Evolutionary conservation across 2,888 invertebrate species (phyloP), one percentile per base, ranked within the genome.

Genomic region (Elysia crispata): DNA sequence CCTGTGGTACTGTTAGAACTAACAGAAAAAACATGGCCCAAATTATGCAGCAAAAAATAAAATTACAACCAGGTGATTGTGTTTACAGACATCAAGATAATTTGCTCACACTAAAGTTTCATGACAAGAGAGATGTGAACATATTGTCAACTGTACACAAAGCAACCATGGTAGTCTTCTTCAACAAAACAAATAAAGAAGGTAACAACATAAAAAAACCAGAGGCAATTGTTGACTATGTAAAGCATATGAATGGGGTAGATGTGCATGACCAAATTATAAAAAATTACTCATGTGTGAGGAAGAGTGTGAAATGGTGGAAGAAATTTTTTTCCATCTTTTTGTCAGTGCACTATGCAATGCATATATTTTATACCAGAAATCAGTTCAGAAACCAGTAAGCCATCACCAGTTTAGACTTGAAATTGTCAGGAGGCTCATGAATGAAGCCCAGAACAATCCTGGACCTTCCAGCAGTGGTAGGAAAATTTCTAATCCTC

Each of bases 271-370:
- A 75, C 33, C 31, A 75, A 28, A 60, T 62, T 15, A 30, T 75
- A 13, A 31, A 62, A 25, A 62, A 64, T 41, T 75, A 64, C 41
- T 28, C 62, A 5, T 75, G 75, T 8, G 18, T 77, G 11, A 28
- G 80, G 5, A 70, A 64, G 50, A 81, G 76, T 31, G 62, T 76
- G 25, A 83, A 83, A 50, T 84, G 83, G 83, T 81, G 82, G 82
- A 81, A 69, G 28, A 82, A 77, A 67, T 54, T 81, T 13, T 80
- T 74, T n/a, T n/a, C n/a, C n/a, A n/a, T n/a, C n/a, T n/a, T n/a
- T n/a, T n/a, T n/a, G n/a, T n/a, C n/a, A n/a, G n/a, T 30, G 30
- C 74, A 3, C 30, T 74, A 31, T 57, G 54, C 30, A 74, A 57
- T 30, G 28, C 28, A 1, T 74, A 28, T 31, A 41, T 31, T 72